phyloP scores from a whole-genome alignment of 2,797 vertebrate species.

The Poeciliopsis presidionis region DNA sequence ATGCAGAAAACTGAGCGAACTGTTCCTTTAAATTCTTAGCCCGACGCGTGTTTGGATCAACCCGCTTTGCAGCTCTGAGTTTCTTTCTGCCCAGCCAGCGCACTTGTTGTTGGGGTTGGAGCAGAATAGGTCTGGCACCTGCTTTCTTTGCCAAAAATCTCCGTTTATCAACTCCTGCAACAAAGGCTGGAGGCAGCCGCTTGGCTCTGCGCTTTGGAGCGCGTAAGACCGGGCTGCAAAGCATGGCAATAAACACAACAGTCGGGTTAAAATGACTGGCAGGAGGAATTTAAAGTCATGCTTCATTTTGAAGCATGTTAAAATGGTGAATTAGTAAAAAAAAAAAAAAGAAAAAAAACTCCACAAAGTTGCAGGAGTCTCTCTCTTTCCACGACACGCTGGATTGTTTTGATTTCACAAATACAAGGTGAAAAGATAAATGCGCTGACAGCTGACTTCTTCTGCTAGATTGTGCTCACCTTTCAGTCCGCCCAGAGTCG shows the following conservation, averaged over 20 bases:
- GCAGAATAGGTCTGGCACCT: constrained; percentile 63
- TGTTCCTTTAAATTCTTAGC: constrained; percentile 46
- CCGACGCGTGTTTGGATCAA: constrained; percentile 29
- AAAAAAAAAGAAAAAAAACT: not conserved
- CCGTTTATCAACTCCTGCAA: constrained; percentile 55
- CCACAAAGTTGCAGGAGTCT: constrained; percentile 28
- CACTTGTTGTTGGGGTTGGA: constrained; percentile 53
- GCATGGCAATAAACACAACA: not conserved
- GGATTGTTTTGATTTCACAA: not conserved
- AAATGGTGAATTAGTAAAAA: not conserved
- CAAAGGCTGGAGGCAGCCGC: constrained; percentile 45
- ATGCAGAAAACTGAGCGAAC: constrained; percentile 13
- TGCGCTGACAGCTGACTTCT: not conserved
- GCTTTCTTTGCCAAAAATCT: constrained; percentile 50
- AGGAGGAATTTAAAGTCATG: not conserved
- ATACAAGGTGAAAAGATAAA: not conserved
- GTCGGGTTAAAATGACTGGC: not conserved
- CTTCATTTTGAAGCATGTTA: not conserved
- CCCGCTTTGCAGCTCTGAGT: constrained; percentile 1
- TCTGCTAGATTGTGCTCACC: constrained; percentile 55
- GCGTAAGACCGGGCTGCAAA: constrained; percentile 39
- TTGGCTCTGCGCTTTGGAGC: constrained; percentile 37
- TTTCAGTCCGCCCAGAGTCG: constrained; percentile 56
- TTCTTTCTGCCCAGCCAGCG: constrained; percentile 36
- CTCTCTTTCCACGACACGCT: not conserved